These are phyloP conservation scores for Sebastes nivosus DNA, from an alignment of 2,797 vertebrate genomes.

Conservation along the genomic window DNA sequence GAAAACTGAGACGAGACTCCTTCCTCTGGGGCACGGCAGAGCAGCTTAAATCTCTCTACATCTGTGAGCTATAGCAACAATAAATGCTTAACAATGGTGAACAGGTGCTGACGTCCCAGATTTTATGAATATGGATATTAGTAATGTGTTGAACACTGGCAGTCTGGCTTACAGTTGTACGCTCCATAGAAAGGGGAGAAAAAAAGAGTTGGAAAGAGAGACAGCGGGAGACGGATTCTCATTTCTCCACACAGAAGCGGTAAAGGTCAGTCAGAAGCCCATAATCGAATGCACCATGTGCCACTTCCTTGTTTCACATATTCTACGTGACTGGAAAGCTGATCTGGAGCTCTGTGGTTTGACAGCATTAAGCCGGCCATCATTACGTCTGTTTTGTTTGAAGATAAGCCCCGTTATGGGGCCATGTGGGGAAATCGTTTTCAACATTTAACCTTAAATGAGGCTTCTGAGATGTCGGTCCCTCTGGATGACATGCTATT, in stretches of 20 bases:
- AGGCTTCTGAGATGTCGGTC: not conserved
- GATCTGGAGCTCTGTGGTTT: slow-evolving; percentile 18
- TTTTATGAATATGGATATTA: slow-evolving; percentile 55
- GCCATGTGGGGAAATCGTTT: not conserved
- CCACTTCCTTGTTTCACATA: slow-evolving; percentile 37
- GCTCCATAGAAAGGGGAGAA: not conserved
- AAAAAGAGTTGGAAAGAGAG: not conserved
- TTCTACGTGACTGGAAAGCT: slow-evolving; percentile 40
- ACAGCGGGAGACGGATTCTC: slow-evolving; percentile 20
- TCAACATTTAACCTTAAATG: not conserved
- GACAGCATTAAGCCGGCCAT: not conserved
- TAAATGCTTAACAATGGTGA: slow-evolving; percentile 51
- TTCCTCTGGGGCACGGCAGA: not conserved
- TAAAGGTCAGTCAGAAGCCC: slow-evolving; percentile 58
- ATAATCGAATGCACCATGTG: slow-evolving; percentile 41
- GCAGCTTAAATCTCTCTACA: slow-evolving; percentile 19
- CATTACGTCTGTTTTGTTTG: not conserved
- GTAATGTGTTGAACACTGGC: slow-evolving; percentile 33
- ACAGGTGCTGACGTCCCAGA: slow-evolving; percentile 41
- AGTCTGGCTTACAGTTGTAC: slow-evolving; percentile 9
- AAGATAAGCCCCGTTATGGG: not conserved
- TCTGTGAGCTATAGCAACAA: slow-evolving; percentile 22
- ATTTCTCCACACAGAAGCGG: slow-evolving; percentile 30
- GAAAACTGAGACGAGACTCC: not conserved
- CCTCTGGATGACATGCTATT: not conserved